phyloP scores from a whole-genome alignment of 2,797 vertebrate genomes.

The Cephalopachus bancanus region DNA sequence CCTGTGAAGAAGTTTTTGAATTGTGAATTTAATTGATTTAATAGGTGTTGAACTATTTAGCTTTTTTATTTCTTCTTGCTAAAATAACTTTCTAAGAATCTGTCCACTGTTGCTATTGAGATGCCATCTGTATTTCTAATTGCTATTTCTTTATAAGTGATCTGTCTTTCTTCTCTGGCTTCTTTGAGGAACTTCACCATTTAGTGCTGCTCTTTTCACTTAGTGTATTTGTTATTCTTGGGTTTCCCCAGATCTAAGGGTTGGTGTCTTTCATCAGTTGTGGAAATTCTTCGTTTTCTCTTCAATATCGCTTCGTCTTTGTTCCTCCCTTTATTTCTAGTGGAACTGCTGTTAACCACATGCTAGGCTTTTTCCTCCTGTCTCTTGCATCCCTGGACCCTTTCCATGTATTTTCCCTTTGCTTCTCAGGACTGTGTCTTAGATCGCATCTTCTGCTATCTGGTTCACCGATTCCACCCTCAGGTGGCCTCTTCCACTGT shows the following conservation, averaged over 20 bases:
- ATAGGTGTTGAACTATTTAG: not conserved
- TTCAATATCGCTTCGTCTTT: not conserved
- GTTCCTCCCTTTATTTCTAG: accelerated
- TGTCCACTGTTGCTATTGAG: not conserved
- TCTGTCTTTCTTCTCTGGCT: too few species aligned
- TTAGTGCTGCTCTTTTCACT: not conserved
- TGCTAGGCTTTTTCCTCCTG: accelerated
- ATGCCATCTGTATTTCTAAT: not conserved
- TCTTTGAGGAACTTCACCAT: not conserved
- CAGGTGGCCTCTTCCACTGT: not conserved
- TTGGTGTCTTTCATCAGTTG: not conserved
- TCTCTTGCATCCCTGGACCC: accelerated
- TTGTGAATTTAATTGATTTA: not conserved
- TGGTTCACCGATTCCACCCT: not conserved
- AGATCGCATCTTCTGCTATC: accelerated
- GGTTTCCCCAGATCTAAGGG: not conserved
- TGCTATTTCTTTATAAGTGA: too few species aligned
- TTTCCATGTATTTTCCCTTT: accelerated
- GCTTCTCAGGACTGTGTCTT: accelerated
- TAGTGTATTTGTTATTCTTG: not conserved
- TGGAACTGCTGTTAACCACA: accelerated
- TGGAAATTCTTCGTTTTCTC: not conserved
- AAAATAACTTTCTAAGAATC: not conserved
- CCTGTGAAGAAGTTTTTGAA: not conserved
- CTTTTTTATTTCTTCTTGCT: not conserved